Base-by-base conservation (phyloP, 2,797 vertebrate genomes). In the Anguilla marmorata region DNA sequence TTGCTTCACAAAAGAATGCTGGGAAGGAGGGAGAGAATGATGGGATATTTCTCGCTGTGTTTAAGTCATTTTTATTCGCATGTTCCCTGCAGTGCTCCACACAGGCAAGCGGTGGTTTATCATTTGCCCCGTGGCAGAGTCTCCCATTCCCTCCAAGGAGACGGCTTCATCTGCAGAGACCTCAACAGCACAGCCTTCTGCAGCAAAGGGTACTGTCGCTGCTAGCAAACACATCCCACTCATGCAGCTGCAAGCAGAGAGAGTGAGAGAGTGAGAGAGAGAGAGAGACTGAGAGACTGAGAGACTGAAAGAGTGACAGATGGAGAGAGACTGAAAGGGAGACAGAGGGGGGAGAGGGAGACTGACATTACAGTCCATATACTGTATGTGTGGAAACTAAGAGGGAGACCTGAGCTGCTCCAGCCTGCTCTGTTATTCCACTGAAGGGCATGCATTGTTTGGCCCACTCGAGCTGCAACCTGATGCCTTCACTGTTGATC, bases 81-180 rank as follows among this genome's bases (percentile, higher is more conserved):
- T 89, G 54, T 45, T 84, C 8, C 74, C 45, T 92, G 92, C 93
- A 99, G 98, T 99, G 88, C 95, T 99, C 66, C 98, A 99, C 93
- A 99, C 98, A 24, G 98, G 98, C 52, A 99, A 98, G 92, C 97
- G 98, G 72, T 99, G 98, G 98, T 99, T 99, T 92, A 99, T 99
- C 93, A 97, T 99, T 93, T 99, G 98, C 92, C 98, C 98, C 0
- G 98, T 99, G 93, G 97, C 96, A 86, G 98, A 99, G 94, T 98
- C 96, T 4, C 92, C 96, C 0, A 72, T 94, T n/a, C 86, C 93
- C 0, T 92, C 95, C 37, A 92, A 96, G 0, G 96, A 97, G 50
- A 94, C 95, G 79, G 94, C 96, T 9, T 89, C 96, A 33, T 91
- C 95, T 0, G 89, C 21, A 84, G 89, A 92, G 30, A 63, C 93